These are phyloP conservation scores for Sebastes matsubarae DNA, from an alignment of 2,797 vertebrate species.

Conservation along the genomic window DNA sequence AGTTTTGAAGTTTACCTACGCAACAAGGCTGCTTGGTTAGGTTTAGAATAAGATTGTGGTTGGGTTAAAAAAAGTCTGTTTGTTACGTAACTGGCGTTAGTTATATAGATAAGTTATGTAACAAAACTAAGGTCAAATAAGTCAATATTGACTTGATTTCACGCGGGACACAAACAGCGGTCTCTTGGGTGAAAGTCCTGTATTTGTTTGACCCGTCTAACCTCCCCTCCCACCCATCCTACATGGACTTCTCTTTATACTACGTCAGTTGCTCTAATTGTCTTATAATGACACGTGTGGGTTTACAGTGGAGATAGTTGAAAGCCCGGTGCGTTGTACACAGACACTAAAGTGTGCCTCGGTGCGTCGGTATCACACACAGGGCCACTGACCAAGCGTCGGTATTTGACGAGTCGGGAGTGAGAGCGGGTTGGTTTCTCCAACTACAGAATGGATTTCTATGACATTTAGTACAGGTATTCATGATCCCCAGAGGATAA, in stretches of 20 bases:
- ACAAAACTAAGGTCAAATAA: background rate
- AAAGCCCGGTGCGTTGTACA: accelerated
- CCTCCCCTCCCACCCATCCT: too few relatives aligned
- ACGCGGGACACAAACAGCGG: too few relatives aligned
- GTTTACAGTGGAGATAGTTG: too few relatives aligned
- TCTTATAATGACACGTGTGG: too few relatives aligned
- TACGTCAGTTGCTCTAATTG: accelerated
- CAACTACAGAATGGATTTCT: background rate
- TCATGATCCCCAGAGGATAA: background rate
- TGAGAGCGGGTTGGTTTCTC: background rate
- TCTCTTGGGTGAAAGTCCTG: too few relatives aligned
- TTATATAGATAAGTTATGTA: background rate
- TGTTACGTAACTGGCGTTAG: too few relatives aligned
- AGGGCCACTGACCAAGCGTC: too few relatives aligned
- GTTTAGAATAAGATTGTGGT: background rate
- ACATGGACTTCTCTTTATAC: too few relatives aligned
- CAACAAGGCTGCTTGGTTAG: background rate
- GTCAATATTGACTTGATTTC: accelerated
- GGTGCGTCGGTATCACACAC: too few relatives aligned
- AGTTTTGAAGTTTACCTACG: background rate
- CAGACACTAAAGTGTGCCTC: too few relatives aligned
- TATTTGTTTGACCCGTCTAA: too few relatives aligned
- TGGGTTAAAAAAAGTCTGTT: background rate
- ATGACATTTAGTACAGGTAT: background rate
- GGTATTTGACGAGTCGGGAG: background rate